Percentiles rank a stretch among this genome's conserved stretches.
These are phyloP conservation scores for Phymatocera aterrima DNA, from an alignment of 2,888 invertebrate genomes.

Conservation along the genomic window DNA sequence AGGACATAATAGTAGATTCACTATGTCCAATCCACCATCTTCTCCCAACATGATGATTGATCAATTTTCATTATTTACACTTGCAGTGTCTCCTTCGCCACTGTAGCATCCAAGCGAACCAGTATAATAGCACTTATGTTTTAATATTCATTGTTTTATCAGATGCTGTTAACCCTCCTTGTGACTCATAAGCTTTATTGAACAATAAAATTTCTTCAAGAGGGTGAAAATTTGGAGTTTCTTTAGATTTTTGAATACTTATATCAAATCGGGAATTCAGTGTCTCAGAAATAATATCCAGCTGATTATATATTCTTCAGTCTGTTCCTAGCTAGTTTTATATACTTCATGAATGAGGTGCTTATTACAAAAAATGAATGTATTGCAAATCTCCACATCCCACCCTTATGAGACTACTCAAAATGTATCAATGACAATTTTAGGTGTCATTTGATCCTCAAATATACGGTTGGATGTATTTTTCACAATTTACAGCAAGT, in stretches of 20 bases:
- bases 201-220: constrained; percentile 1
- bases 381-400: background rate
- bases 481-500: background rate
- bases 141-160: constrained; percentile 40
- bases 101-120: constrained; percentile 39
- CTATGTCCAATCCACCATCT: constrained; percentile 43
- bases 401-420: background rate
- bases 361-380: background rate
- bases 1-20: constrained; percentile 60
- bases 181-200: constrained; percentile 39
- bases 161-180: constrained; percentile 38
- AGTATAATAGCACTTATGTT: constrained; percentile 42
- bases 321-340: background rate
- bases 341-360: background rate
- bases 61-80: constrained; percentile 41
- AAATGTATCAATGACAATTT: background rate
- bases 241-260: background rate
- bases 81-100: constrained; percentile 43
- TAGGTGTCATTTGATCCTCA: background rate
- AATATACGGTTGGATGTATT: background rate
- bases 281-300: background rate
- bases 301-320: background rate
- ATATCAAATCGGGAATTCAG: background rate
- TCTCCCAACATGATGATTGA: constrained; percentile 41
- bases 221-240: background rate